phyloP scores from a whole-genome alignment of 2,888 invertebrate genomes.

The Antheraea assamensis region DNA sequence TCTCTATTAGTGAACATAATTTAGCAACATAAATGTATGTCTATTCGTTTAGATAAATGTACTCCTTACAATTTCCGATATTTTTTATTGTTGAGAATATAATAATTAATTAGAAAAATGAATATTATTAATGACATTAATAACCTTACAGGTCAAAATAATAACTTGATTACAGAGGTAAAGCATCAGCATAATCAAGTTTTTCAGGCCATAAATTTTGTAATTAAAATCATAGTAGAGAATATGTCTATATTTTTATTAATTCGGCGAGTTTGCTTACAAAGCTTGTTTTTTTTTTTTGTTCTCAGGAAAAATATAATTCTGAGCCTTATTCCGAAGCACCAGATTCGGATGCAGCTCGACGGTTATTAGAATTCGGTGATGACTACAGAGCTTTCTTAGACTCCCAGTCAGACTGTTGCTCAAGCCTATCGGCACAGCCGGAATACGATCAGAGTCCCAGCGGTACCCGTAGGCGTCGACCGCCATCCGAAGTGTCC shows the following conservation, averaged over 20 bases:
- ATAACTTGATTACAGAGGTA: too few relatives aligned
- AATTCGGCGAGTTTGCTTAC: not conserved
- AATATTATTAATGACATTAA: too few relatives aligned
- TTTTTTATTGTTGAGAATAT: too few relatives aligned
- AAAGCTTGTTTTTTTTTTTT: constrained; percentile 31
- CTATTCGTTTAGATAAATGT: too few relatives aligned
- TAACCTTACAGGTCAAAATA: too few relatives aligned
- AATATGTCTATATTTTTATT: not conserved
- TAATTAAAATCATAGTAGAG: not conserved
- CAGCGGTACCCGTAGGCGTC: constrained; percentile 59
- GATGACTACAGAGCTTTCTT: constrained; percentile 95
- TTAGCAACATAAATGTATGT: too few relatives aligned
- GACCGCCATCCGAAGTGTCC: constrained; percentile 70
- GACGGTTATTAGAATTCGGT: constrained; percentile 91
- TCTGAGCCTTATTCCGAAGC: constrained; percentile 95
- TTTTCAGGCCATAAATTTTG: too few relatives aligned
- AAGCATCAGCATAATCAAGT: too few relatives aligned
- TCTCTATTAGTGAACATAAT: too few relatives aligned
- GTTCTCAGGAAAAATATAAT: constrained; percentile 91
- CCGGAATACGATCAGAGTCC: constrained; percentile 71
- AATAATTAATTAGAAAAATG: too few relatives aligned
- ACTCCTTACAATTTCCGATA: too few relatives aligned
- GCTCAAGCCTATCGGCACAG: constrained; percentile 89
- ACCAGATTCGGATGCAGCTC: constrained; percentile 92
- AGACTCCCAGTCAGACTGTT: constrained; percentile 94